phyloP scores from a whole-genome alignment of 1,140 invertebrate genomes.

The Chrysoperla carnea region DNA sequence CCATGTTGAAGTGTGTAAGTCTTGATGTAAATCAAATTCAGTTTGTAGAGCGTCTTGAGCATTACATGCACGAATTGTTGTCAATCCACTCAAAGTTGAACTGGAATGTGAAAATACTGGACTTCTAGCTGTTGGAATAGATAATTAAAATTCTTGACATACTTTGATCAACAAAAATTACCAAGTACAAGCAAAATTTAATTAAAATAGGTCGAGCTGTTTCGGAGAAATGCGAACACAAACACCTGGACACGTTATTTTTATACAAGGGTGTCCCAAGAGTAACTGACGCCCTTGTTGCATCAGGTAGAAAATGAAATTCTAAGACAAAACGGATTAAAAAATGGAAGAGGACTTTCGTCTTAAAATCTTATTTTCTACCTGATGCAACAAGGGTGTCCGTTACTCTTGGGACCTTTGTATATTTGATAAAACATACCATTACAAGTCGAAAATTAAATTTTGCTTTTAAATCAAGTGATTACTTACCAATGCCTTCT shows the following conservation, averaged over 20 bases:
- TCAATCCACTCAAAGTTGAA: slow-evolving; percentile 26
- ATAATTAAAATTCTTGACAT: not conserved
- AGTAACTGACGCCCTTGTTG: too few species aligned
- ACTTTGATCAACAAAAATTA: not conserved
- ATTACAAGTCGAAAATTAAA: too few species aligned
- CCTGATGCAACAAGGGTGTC: too few species aligned
- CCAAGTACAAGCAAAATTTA: slow-evolving; percentile 7
- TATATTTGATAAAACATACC: too few species aligned
- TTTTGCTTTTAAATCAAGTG: too few species aligned
- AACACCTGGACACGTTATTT: not conserved
- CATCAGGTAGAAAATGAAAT: too few species aligned
- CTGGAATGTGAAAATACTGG: slow-evolving; percentile 30
- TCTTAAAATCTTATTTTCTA: too few species aligned
- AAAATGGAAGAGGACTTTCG: too few species aligned
- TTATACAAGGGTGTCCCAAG: slow-evolving; percentile 1
- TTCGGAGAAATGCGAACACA: not conserved
- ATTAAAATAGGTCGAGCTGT: slow-evolving; percentile 18
- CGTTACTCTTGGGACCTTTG: too few species aligned
- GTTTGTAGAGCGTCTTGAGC: slow-evolving; percentile 16
- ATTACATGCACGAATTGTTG: slow-evolving; percentile 24
- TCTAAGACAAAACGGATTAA: too few species aligned
- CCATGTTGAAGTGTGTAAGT: slow-evolving; percentile 39
- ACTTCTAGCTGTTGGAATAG: slow-evolving; percentile 25
- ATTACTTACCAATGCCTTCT: slow-evolving; percentile 14
- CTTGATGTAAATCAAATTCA: slow-evolving; percentile 36